Base-by-base conservation (phyloP, 2,113 vertebrate species). In the Lonchura striata region DNA sequence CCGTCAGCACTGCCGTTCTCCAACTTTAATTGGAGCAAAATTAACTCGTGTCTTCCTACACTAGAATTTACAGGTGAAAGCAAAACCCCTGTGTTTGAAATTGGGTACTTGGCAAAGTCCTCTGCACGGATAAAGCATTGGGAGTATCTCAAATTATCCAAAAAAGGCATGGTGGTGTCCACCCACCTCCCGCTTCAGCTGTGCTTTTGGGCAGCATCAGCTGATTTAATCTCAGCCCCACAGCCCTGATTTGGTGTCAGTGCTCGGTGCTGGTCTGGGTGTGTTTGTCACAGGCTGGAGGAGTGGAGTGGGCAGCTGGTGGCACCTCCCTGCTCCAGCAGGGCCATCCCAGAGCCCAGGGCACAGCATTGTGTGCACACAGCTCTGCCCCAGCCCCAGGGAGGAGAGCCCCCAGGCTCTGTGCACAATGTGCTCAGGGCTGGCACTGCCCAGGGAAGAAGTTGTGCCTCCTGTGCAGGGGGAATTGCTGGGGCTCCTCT, bases 1-100 rank as follows among this genome's bases (percentile, higher is more conserved):
- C 46, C 57, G 23, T 23, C 35, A 89, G 15, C 5, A 2, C 27
- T 54, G 52, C 10, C 0, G 0, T 39, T 44, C 41, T 60, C 41
- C 57, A 94, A 6, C 11, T 37, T 50, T 13, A 83, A 84, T 6
- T 65, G 42, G 3, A 90, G 27, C 25, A 84, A 89, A 85, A 70
- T 11, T 12, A 83, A 86, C 27, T 52, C 71, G 14, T 68, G 20
- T 18, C 60, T 47, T 85, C 46, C 59, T 13, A 24, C 13, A 27
- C 10, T 20, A 23, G 14, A 24, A 33, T 61, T 53, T 81, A 81
- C 21, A 89, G 11, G 7, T 33, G 8, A 70, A 53, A 89, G 72
- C 15, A 22, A 80, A 94, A 49, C 6, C 42, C 6, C 31, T 15
- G 20, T 37, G 42, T 49, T 28, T 65, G 15, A 23, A 90, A 70